Base-by-base conservation (phyloP, 2,113 vertebrate species). In the Paramormyrops kingsleyae region DNA sequence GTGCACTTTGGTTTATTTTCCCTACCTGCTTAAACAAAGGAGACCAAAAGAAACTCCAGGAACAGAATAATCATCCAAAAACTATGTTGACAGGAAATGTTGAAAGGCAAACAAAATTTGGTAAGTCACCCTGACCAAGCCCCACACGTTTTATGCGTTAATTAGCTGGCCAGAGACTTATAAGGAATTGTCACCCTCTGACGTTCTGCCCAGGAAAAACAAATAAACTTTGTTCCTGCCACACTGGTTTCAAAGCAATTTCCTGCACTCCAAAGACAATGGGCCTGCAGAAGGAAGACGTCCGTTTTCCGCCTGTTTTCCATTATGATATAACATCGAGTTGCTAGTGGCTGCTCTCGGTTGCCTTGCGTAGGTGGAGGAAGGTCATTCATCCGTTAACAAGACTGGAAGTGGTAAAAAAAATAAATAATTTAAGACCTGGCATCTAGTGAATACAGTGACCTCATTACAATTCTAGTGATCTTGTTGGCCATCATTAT, bases 231-330 rank as follows among this genome's bases (percentile, higher is more conserved):
- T 31, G 87, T 66, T 89, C 66, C 88, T 89, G 88, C 77, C 50
- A 80, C 89, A 59, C 21, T 35, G 21, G 50, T 62, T 84, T 89
- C 52, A 80, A 77, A 46, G 89, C 31, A 31, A 89, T 84, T 84
- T 84, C 80, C 89, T 44, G 80, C 35, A 44, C 39, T 89, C 49
- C 89, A 77, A 80, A 85, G 39, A 89, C 89, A 89, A 89, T 85
- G 89, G 88, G 35, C 31, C 35, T 4, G 6, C 88, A 84, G 77
- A 53, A 46, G 70, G 70, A 89, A 80, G 47, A 70, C 47, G 66
- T 52, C 15, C 70, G n/a, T 50, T 35, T 80, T 52, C 50, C 49
- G 31, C 10, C 2, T 59, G 77, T 89, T 89, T 89, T 89, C 89
- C 80, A 83, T 53, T 39, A 52, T 50, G 77, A 56, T 42, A 80